Base-by-base conservation (phyloP, 35 echinoderm and acorn worm species). In the Diadema setosum region DNA sequence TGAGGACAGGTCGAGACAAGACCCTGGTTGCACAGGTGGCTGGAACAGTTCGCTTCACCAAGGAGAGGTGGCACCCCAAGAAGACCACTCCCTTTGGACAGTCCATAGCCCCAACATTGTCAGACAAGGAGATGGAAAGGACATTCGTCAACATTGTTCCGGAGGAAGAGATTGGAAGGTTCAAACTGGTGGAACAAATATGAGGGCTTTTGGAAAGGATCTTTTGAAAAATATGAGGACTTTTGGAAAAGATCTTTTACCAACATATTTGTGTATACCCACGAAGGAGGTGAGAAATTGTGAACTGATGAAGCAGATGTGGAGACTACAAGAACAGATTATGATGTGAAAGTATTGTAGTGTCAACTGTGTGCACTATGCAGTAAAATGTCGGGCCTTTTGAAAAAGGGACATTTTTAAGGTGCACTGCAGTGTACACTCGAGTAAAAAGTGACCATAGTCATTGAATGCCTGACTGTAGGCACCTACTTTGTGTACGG, bases 101-200 rank as follows among this genome's bases (percentile, higher is more conserved):
- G 35, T 86, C 73, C 4, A 55, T 92, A 5, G 82, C 90, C 3
- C 82, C 60, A 17, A 76, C 36, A 18, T 32, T 92, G 46, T 43
- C 90, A 2, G 90, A 92, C 25, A 83, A 92, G 40, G 83, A 86
- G 23, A 86, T 86, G 83, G 39, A 36, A 26, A 70, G 83, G 27
- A 85, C 82, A 30, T 86, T 92, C 81, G 90, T 92, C 5, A 45
- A 92, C 48, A 44, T 92, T 5, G 80, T 76, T 36, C 90, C 90
- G 30, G 90, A 92, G 30, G 33, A 35, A 37, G 45, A 86, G 57
- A 33, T 86, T 34, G 63, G 63, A 26, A 67, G 37, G 30, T 67
- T 67, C 21, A 67, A 26, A 67, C 26, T 67, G 63, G 63, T 67
- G 37, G 63, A 30, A 32, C 63, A 67, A 34, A 34, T 67, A 2